Evolutionary conservation across 1,140 invertebrate genomes (phyloP).

Genomic region (Drosophila busckii): DNA sequence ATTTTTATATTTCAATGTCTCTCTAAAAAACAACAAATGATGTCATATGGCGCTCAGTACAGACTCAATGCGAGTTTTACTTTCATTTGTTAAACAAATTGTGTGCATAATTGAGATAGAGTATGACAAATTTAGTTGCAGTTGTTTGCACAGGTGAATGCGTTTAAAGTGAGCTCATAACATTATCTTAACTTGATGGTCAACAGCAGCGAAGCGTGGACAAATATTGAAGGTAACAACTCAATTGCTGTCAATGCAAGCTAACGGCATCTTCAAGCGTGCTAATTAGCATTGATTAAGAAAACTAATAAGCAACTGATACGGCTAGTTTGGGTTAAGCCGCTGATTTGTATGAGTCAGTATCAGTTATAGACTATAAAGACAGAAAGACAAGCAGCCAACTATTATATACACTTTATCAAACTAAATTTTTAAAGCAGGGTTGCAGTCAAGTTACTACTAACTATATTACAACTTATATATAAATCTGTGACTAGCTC

Average conservation of each 20-base stretch:
- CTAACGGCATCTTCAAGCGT: conserved; percentile 32
- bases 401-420: too few species aligned
- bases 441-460: too few species aligned
- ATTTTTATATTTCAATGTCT: conserved; percentile 27
- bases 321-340: conserved; percentile 2
- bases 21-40: conserved; percentile 57
- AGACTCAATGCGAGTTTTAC: conserved; percentile 67
- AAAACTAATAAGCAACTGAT: conserved; percentile 48
- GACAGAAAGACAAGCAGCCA: conserved; percentile 31
- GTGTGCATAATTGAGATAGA: conserved; percentile 63
- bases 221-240: conserved; percentile 46
- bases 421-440: too few species aligned
- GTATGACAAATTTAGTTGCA: conserved; percentile 44
- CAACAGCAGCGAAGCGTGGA: conserved; percentile 51
- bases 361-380: conserved; percentile 11
- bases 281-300: conserved; percentile 61
- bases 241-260: conserved; percentile 13
- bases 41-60: conserved; percentile 51
- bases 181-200: conserved; percentile 23
- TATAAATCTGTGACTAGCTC: conserved; percentile 8
- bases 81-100: conserved; percentile 66
- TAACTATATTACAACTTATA: conserved; percentile 10
- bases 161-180: background rate
- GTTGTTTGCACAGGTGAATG: conserved; percentile 27
- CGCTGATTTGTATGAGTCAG: conserved; percentile 59